Evolutionary conservation across 1,140 invertebrate genomes (phyloP), one percentile per base, ranked within the genome.

Genomic region (Drosophila eugracilis): DNA sequence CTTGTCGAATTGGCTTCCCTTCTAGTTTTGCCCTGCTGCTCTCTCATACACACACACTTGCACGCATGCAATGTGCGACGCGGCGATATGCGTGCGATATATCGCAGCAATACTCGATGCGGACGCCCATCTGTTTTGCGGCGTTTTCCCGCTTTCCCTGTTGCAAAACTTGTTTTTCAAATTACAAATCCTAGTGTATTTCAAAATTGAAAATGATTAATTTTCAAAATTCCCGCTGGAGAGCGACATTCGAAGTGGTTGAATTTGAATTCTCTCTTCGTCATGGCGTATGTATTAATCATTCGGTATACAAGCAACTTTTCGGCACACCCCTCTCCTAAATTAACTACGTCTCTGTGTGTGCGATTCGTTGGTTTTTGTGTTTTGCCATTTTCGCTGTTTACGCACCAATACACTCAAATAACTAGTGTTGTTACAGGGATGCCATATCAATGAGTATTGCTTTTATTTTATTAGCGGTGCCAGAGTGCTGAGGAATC

Each of bases 391-490:
- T 39, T 58, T 44, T 59, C 59, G 14, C 22, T 44, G 22, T 65
- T 65, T 30, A 63, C 60, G 37, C 60, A 36, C 60, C 54, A 60
- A 65, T 60, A 65, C 60, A 65, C 60, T 10, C 28, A 60, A 26
- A 36, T 39, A 6, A 12, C 12, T 17, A 15, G 19, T 14, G 14
- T 3, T 22, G 6, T 26, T 15, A 3, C 10, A 4, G 21, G 1
- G 41, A 1, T 42, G 41, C 41, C 41, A 42, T 10, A 42, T 22
- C 10, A 1, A 9, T 9, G n/a, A 2, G 14, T 15, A 14, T 6
- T 15, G 0, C 5, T 6, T 4, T 15, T 6, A 32, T 4, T 14
- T 0, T 5, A 19, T 12, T 5, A 19, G 1, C 9, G 4, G 39
- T 21, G 4, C 39, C 17, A 12, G 39, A 41, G 3, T 12, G 39